Conservation (phyloP, 2,113 vertebrate genomes). For the Solenodon paradoxus region DNA sequence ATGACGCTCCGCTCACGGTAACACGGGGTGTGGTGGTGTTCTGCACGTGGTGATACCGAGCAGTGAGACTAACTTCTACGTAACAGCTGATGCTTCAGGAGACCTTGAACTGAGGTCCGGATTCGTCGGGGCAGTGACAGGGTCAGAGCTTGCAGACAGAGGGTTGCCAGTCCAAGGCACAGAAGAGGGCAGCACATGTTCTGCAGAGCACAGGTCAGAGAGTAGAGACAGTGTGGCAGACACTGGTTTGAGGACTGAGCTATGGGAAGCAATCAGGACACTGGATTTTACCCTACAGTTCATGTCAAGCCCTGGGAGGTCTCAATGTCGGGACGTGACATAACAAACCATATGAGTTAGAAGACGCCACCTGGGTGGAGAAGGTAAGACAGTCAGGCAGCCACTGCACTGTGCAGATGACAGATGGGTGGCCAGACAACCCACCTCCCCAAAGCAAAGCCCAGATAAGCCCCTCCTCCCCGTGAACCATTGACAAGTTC, state of each 20-base stretch:
- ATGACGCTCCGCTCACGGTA: no score
- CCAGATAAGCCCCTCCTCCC: no score
- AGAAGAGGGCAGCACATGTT: background rate
- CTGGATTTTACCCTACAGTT: background rate
- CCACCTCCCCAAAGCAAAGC: background rate
- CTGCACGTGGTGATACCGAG: background rate
- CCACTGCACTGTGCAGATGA: background rate
- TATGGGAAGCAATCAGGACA: no score
- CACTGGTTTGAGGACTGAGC: no score
- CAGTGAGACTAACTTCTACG: background rate
- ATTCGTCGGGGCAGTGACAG: background rate
- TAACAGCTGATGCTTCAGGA: background rate
- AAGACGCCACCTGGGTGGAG: background rate
- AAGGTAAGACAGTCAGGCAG: background rate
- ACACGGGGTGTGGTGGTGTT: no score
- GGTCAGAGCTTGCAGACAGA: background rate
- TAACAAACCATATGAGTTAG: background rate
- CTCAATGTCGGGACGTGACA: background rate
- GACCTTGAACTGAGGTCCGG: background rate
- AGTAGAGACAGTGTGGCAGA: no score
- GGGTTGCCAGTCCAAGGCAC: background rate
- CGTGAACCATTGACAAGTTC: no score
- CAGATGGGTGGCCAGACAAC: background rate
- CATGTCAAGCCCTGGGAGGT: background rate
- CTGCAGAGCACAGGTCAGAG: background rate